These are phyloP conservation scores for Tetragonula carbonaria DNA, from an alignment of 2,888 invertebrate genomes.

Conservation along the genomic window DNA sequence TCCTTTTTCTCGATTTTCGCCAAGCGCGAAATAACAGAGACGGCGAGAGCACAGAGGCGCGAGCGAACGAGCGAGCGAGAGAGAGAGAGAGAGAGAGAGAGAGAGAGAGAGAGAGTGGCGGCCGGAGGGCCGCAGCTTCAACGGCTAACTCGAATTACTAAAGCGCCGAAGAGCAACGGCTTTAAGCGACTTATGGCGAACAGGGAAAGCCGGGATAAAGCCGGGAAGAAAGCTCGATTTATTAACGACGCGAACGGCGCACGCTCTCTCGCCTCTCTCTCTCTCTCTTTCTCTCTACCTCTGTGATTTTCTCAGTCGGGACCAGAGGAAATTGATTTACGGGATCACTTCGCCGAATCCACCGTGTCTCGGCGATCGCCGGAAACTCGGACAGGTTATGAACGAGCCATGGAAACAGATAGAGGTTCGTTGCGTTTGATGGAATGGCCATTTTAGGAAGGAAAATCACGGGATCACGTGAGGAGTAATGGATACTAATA, in stretches of 20 bases:
- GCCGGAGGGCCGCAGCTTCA: conserved; percentile 28
- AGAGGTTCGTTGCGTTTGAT: not conserved
- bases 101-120: not conserved
- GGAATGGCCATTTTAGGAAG: not conserved
- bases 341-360: conserved; percentile 45
- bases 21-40: conserved; percentile 80
- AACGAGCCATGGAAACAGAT: not conserved
- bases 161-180: conserved; percentile 72
- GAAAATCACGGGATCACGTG: not conserved
- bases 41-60: conserved; percentile 19
- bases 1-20: conserved; percentile 77
- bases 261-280: not conserved
- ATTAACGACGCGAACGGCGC: conserved; percentile 50
- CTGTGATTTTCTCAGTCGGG: conserved; percentile 33
- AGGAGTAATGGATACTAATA: not conserved
- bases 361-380: not conserved
- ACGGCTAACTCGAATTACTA: conserved; percentile 71
- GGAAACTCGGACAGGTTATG: conserved; percentile 38
- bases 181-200: conserved; percentile 68
- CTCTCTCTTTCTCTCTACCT: conserved; percentile 4
- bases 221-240: conserved; percentile 63
- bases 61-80: conserved; percentile 19
- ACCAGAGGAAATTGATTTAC: conserved; percentile 55
- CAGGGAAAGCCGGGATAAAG: conserved; percentile 50
- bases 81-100: not conserved